Evolutionary conservation across 2,888 invertebrate genomes (phyloP), one percentile per base, ranked within the genome.

Genomic region (Dioctria rufipes): DNA sequence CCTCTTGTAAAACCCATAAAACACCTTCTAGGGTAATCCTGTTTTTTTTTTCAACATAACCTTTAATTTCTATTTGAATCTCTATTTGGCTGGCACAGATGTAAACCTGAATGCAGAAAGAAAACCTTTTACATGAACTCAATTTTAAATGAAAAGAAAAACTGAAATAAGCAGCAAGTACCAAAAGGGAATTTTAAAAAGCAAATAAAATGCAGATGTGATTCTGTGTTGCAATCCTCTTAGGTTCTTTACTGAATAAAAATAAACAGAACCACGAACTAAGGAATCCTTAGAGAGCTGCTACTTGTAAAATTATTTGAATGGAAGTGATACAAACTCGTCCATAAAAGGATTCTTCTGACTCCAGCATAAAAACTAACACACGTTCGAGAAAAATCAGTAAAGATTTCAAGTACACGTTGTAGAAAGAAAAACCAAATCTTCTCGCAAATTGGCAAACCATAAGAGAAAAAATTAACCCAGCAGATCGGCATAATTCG

Each of bases 181-280:
- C 63, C 6, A 39, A 63, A 63, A 63, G 63, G 37, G 40, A 63
- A 63, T 63, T 40, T 39, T 25, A 63, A 63, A n/a, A 37, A 49
- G 51, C 60, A 75, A 42, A 25, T 75, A 60, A 75, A 75, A 75
- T 75, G 60, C 60, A 69, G 69, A 69, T 69, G 69, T 39, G 51
- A 69, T 49, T 69, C 51, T 51, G 39, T 25, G 5, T 37, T 37
- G 9, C 49, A 69, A 25, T 51, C 69, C 69, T 11, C 11, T 51
- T 49, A 51, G 69, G 69, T 54, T 54, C 6, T 11, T 11, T 54
- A 6, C 25, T 25, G 11, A 11, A 54, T 8, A n/a, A 54, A 11
- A 4, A 54, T 46, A 54, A n/a, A 54, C 6, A 54, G n/a, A 4
- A 11, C 54, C 4, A n/a, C 54, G n/a, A 11, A 54, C 4, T 54